phyloP scores from a whole-genome alignment of 1,140 invertebrate genomes.

The Colletes gigas region DNA sequence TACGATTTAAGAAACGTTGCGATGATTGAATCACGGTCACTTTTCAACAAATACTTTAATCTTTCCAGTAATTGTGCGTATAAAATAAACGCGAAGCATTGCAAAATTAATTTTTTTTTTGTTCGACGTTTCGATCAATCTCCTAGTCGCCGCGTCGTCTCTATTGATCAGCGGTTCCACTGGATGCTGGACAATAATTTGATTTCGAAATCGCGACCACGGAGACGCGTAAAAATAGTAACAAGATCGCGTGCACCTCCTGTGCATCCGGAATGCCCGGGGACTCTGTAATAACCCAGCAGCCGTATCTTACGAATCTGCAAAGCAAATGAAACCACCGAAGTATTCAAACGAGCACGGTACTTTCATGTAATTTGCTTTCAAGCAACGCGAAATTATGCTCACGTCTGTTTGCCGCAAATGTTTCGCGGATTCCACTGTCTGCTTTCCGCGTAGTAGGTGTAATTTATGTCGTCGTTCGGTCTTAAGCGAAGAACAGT shows the following conservation, averaged over 20 bases:
- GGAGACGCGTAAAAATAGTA: no score
- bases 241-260: constrained; percentile 8
- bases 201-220: no score
- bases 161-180: constrained; percentile 19
- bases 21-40: no score
- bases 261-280: not conserved
- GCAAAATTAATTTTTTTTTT: no score
- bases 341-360: not conserved
- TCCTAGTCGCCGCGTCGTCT: not conserved
- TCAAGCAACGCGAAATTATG: constrained; percentile 23
- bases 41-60: constrained; percentile 75
- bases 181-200: not conserved
- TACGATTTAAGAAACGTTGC: no score
- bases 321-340: not conserved
- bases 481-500: constrained; percentile 69
- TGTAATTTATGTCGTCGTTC: constrained; percentile 77
- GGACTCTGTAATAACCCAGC: constrained; percentile 28
- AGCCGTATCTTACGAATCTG: constrained; percentile 26
- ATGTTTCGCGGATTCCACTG: constrained; percentile 80
- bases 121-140: constrained; percentile 8
- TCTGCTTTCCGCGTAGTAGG: constrained; percentile 81
- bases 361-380: no score
- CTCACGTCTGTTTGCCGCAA: constrained; percentile 80
- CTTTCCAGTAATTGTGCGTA: constrained; percentile 44
- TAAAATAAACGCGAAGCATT: not conserved